Evolutionary conservation across 2,888 invertebrate species (phyloP), one percentile per base, ranked within the genome.

Genomic region (Drosophila borborema): DNA sequence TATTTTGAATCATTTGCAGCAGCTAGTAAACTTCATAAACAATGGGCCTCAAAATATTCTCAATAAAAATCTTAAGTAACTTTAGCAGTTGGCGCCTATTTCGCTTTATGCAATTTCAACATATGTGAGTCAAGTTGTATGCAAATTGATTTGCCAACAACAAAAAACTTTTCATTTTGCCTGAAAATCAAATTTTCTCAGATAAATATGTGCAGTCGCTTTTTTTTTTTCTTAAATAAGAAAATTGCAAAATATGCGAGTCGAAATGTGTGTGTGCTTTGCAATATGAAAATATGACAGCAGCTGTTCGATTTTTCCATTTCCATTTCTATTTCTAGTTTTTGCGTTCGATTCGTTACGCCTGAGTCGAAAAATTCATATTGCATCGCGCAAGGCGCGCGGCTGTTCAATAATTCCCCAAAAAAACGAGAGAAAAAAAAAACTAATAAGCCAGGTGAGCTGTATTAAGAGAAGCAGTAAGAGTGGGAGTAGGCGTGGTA

Each of bases 361-460:
- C 78, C 20, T 6, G 34, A 38, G 38, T 48, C 18, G 8, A 34
- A 45, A 65, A 64, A 72, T 49, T 55, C 45, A 80, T 77, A 77
- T 77, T 77, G 64, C 48, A 36, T 10, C 62, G n/a, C 59, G 63
- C 60, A 56, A 56, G 58, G 65, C 64, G 60, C 80, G 56, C 61
- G 51, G 36, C 36, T 69, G 65, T 81, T 78, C 77, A 72, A 77
- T 77, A 78, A 67, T 54, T 64, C 63, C 64, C n/a, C 1, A 1
- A 48, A 55, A 55, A 12, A 10, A 28, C 0, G 6, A 10, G 7
- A 9, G 6, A 10, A 3, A 28, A 48, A 31, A 14, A 72, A 86
- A 83, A 41, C 67, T 81, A 89, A 86, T 89, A 89, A 89, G 73
- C 75, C 75, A 72, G 74, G 73, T 78, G 73, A 77, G 73, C 36